phyloP scores from a whole-genome alignment of 1,140 invertebrate genomes.

The Condylostylus longicornis region DNA sequence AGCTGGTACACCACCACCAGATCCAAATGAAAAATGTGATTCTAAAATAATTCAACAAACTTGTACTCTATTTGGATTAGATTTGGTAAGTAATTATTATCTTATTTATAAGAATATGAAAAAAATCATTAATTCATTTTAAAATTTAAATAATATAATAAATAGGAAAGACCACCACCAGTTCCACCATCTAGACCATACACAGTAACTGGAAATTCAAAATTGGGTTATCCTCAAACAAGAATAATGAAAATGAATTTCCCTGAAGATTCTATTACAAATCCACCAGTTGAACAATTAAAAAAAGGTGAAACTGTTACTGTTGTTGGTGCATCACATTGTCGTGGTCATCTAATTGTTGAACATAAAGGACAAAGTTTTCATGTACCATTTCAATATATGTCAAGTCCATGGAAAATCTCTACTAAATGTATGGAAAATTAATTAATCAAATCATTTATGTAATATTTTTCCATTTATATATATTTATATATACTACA shows the following conservation, averaged over 20 bases:
- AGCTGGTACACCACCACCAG: slow-evolving; percentile 63
- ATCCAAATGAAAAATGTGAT: slow-evolving; percentile 63
- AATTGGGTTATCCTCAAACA: slow-evolving; percentile 81
- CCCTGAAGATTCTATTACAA: slow-evolving; percentile 41
- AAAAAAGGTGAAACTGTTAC: slow-evolving; percentile 68
- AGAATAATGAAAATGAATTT: slow-evolving; percentile 81
- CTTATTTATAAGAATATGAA: slow-evolving; percentile 1
- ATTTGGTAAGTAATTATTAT: slow-evolving; percentile 48
- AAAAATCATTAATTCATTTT: slow-evolving; percentile 2
- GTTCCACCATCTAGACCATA: slow-evolving; percentile 78
- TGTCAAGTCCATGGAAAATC: slow-evolving; percentile 47
- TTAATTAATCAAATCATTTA: neutral
- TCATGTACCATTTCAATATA: slow-evolving; percentile 75
- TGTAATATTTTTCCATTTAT: no score
- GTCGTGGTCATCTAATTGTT: slow-evolving; percentile 66
- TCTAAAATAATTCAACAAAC: slow-evolving; percentile 77
- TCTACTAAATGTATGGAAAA: neutral
- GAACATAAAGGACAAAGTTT: slow-evolving; percentile 64
- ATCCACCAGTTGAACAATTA: slow-evolving; percentile 36
- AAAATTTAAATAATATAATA: neutral
- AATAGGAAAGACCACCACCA: slow-evolving; percentile 72
- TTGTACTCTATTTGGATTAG: slow-evolving; percentile 74
- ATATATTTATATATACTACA: no score
- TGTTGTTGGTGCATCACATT: slow-evolving; percentile 63
- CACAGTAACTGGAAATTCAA: slow-evolving; percentile 81